phyloP scores from a whole-genome alignment of 2,888 invertebrate genomes.

The Melipona beecheii region DNA sequence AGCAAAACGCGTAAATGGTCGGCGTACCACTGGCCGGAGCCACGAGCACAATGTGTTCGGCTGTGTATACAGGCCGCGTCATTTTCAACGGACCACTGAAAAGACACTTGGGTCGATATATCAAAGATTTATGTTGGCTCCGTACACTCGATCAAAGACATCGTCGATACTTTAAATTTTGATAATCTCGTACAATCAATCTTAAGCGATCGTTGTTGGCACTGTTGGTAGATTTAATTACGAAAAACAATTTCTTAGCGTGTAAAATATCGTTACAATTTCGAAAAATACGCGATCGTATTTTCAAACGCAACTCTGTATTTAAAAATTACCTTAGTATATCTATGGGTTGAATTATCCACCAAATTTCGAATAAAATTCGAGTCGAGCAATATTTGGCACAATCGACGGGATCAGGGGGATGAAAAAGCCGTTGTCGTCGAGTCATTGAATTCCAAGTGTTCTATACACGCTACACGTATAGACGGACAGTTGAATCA shows the following conservation, averaged over 20 bases:
- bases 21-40: slow-evolving; percentile 47
- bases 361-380: not conserved
- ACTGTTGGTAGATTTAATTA: too few relatives aligned
- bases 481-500: slow-evolving; percentile 37
- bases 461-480: slow-evolving; percentile 17
- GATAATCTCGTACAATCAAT: too few relatives aligned
- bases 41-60: slow-evolving; percentile 60
- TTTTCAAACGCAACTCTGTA: too few relatives aligned
- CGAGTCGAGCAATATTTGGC: not conserved
- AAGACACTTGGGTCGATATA: not conserved
- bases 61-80: slow-evolving; percentile 47
- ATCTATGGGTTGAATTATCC: too few relatives aligned
- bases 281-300: too few relatives aligned
- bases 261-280: too few relatives aligned
- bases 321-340: too few relatives aligned
- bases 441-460: not conserved
- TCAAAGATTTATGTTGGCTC: not conserved
- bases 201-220: too few relatives aligned
- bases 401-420: not conserved
- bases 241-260: too few relatives aligned
- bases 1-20: slow-evolving; percentile 70
- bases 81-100: slow-evolving; percentile 9
- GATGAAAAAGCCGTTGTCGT: slow-evolving; percentile 14
- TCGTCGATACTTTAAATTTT: too few relatives aligned
- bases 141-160: too few relatives aligned